Evolutionary conservation across 1,140 invertebrate genomes (phyloP), one percentile per base, ranked within the genome.

Genomic region (Drosophila murphyi): DNA sequence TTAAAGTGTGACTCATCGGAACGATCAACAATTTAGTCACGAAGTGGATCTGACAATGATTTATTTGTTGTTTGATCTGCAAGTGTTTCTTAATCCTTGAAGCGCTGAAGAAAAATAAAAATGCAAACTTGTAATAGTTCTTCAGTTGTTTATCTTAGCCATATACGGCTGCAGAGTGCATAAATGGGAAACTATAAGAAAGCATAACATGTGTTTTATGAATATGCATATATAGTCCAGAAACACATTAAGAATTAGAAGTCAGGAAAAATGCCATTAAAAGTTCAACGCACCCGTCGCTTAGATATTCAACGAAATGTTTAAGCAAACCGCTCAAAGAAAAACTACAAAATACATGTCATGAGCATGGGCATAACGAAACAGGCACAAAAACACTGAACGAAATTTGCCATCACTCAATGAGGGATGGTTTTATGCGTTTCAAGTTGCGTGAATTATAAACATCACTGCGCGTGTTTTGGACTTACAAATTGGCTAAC

Each of bases 201-300:
- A 2, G 6, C 37, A 0, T n/a, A n/a, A 43, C 39, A 43, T 43
- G 5, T 43, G 39, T 43, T 43, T 43, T n/a, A n/a, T 43, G 10
- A 48, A 28, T 28, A 48, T 4, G 5, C 20, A 47, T 43, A 75
- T 51, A 29, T 34, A 31, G 34, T 4, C 41, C 31, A 41, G 45
- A 56, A 35, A 34, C 50, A 41, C 65, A 59, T 52, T 20, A 47
- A 8, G 37, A 4, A 32, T n/a, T 20, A 72, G 1, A 51, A 50
- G 31, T 37, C 51, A 57, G n/a, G n/a, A 29, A 50, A 62, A 56
- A 45, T 35, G 8, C 41, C 45, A 67, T 73, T 62, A 65, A 77
- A 83, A 88, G 83, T 88, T 88, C 83, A 88, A 78, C 89, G 85
- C 76, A 88, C 83, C 72, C 85, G 54, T 12, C 20, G 54, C 39